Percentiles rank a stretch among this genome's conserved stretches.
Evolutionary conservation across 2,113 vertebrate genomes (phyloP).

Genomic region (Zosterops borbonicus): DNA sequence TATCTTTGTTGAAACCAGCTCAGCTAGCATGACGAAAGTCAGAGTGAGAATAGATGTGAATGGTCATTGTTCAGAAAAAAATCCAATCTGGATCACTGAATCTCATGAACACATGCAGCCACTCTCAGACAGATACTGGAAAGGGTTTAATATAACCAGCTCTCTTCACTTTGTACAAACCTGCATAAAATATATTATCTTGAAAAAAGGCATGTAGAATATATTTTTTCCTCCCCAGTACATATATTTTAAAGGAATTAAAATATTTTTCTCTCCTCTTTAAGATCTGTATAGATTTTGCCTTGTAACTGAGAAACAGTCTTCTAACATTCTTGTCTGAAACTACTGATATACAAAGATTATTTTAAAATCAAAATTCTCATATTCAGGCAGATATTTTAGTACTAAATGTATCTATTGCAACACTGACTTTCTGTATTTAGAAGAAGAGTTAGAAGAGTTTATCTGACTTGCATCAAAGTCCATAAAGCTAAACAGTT

Average conservation of each 20-base stretch:
- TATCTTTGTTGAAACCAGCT: conserved; percentile 85
- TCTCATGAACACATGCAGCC: conserved; percentile 1
- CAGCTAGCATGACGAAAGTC: conserved; percentile 74
- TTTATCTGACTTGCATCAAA: not conserved
- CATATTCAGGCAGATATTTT: not conserved
- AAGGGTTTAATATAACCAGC: not conserved
- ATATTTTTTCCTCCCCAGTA: not conserved
- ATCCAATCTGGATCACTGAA: conserved; percentile 45
- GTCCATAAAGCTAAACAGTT: not conserved
- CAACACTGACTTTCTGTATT: not conserved
- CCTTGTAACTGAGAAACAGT: not conserved
- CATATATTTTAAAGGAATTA: not conserved
- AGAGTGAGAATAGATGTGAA: conserved; percentile 73
- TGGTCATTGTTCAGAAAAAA: conserved; percentile 39
- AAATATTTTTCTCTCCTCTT: not conserved
- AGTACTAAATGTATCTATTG: not conserved
- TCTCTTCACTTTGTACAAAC: not conserved
- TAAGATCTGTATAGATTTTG: not conserved
- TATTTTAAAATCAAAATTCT: not conserved
- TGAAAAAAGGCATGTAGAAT: not conserved
- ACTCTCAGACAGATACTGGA: not conserved
- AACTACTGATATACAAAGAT: not conserved
- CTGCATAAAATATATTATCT: not conserved
- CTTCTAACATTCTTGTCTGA: not conserved
- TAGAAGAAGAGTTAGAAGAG: not conserved